These are phyloP conservation scores for Loripinus fragilis DNA, from an alignment of 2,888 invertebrate genomes.

Conservation along the genomic window DNA sequence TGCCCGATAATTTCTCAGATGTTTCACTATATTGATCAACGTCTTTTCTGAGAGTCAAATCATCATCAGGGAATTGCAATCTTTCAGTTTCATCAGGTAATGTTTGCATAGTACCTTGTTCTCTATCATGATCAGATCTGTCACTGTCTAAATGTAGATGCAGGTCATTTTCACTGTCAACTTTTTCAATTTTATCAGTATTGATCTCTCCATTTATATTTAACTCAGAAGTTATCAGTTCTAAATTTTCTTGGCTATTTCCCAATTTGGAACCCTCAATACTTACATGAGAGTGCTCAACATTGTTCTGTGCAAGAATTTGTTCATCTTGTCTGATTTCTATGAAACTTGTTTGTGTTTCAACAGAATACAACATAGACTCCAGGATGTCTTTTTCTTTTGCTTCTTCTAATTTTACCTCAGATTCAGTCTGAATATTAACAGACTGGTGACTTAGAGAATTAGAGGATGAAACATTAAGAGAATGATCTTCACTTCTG, in stretches of 20 bases:
- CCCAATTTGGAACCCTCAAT: not conserved
- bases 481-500: too few relatives aligned
- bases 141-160: slow-evolving; percentile 23
- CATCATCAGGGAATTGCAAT: not conserved
- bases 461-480: too few relatives aligned
- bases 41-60: not conserved
- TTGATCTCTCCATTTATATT: not conserved
- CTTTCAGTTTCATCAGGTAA: slow-evolving; percentile 28
- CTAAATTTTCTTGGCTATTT: not conserved
- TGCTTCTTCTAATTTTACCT: not conserved
- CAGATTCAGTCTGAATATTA: too few relatives aligned
- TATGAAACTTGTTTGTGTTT: slow-evolving; percentile 59
- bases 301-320: too few relatives aligned
- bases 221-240: not conserved
- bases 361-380: slow-evolving; percentile 39
- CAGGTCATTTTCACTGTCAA: slow-evolving; percentile 24
- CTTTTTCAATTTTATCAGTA: not conserved
- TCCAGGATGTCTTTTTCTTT: not conserved
- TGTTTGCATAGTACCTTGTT: not conserved
- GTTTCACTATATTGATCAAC: slow-evolving; percentile 10
- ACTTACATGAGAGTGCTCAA: not conserved
- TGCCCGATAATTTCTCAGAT: slow-evolving; percentile 3
- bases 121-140: not conserved
- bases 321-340: slow-evolving; percentile 23
- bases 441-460: too few relatives aligned